Evolutionary conservation across 2,888 invertebrate genomes (phyloP), one percentile per base, ranked within the genome.

Genomic region (Drosophila siamana): DNA sequence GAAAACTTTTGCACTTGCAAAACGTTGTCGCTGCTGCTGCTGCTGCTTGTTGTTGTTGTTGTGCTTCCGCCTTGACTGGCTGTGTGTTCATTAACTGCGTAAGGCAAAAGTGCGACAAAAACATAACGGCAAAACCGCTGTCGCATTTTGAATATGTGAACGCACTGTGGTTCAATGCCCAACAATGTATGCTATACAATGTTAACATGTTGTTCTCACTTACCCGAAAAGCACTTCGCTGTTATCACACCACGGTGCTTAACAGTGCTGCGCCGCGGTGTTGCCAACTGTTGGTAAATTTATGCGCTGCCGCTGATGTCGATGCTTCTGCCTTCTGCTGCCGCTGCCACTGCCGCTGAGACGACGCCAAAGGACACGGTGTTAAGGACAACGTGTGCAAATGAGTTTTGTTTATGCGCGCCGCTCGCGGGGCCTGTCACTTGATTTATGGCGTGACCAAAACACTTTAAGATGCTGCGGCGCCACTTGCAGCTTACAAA

Each of bases 401-500:
- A 79, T 77, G 76, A 77, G 76, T 75, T 75, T 77, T 64, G 79
- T 80, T 80, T 80, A 66, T 77, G 69, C 74, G 69, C 69, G 73
- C 43, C 54, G 68, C 63, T 76, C 61, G 77, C 69, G 77, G 22
- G 28, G 71, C 43, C 63, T 75, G 78, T 69, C 81, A 80, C 78
- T 81, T 78, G 78, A 78, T 81, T 81, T 78, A 78, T 78, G 81
- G 54, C 65, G 69, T 69, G 75, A 69, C 78, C 78, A 64, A 69
- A 78, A 74, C 80, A 78, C 81, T 76, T 80, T 71, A 78, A 80
- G 81, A 80, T 78, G 81, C 74, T 74, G 74, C 71, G 78, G 70
- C 76, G 76, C 70, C 79, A 74, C 75, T 74, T 69, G 67, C 60
- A 65, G 75, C 69, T 66, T 69, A 61, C 69, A 55, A 59, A 55